Base-by-base conservation (phyloP, 2,113 vertebrate genomes). In the Condylura cristata region DNA sequence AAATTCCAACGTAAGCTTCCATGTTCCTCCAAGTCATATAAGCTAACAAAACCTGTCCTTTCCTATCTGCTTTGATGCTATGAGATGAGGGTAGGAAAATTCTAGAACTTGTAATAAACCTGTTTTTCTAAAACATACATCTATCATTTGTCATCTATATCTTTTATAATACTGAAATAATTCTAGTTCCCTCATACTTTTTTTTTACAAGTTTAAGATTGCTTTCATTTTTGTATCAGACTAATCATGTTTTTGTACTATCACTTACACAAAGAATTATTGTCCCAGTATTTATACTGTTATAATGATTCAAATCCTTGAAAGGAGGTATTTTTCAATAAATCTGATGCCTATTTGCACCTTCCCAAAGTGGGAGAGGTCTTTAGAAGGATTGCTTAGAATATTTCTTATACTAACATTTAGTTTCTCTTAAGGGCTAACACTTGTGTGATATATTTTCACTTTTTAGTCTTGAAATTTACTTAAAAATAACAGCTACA, bases 11-110 rank as follows among this genome's bases (percentile, higher is more conserved):
- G 44, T 79, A 46, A 91, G 56, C 51, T 75, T 90, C 78, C 14
- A 13, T 65, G 30, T 70, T 91, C 32, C 39, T 24, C 4, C 20
- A 41, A 75, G 18, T 41, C 61, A 37, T 18, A 53, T 13, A 65
- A 82, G 78, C 44, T 20, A 70, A 76, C 5, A 17, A 82, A 81
- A 56, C 48, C n/a, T 66, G 76, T 93, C 90, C 41, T 94, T 91
- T 68, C 61, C 20, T 46, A 68, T 46, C 13, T 28, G 18, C 34
- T 20, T 83, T 53, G 37, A 68, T 65, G 28, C 32, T 75, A 80
- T 51, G 60, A 82, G 34, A 46, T 12, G 7, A 76, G 32, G 28
- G 70, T 74, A 65, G 10, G 53, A 22, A 16, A 61, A 74, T 72
- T 86, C 65, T 18, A 1, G 39, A 58, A 60, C 66, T 76, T 85